These are phyloP conservation scores for Triops cancriformis DNA, from an alignment of 1,140 invertebrate species.

Conservation along the genomic window DNA sequence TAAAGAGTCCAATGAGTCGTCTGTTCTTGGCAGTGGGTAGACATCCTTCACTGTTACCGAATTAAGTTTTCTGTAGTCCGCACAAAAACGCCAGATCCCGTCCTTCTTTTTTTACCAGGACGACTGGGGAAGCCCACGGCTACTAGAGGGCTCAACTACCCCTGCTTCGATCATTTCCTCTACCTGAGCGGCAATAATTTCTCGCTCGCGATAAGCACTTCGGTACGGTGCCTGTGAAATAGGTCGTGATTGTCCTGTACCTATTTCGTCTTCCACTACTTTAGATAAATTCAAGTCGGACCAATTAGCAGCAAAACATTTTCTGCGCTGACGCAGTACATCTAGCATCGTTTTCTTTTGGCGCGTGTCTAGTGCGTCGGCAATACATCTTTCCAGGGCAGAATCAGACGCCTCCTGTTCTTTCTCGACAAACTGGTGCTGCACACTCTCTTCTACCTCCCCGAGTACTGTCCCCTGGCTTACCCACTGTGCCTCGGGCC, in stretches of 20 bases:
- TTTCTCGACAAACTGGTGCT: not conserved
- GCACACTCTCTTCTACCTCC: not conserved
- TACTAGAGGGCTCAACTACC: slow-evolving; percentile 14
- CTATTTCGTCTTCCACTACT: slow-evolving; percentile 34
- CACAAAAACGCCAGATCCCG: slow-evolving; percentile 36
- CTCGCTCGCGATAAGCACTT: not conserved
- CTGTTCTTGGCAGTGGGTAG: slow-evolving; percentile 16
- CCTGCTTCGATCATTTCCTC: slow-evolving; percentile 19
- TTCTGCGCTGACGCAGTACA: not conserved
- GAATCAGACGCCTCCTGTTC: not conserved
- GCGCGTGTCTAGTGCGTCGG: not conserved
- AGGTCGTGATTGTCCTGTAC: slow-evolving; percentile 32
- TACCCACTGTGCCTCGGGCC: not conserved
- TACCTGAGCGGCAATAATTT: not conserved
- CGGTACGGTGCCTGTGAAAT: slow-evolving; percentile 35
- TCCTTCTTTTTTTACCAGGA: slow-evolving; percentile 31
- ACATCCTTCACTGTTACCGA: slow-evolving; percentile 33
- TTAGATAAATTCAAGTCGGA: not conserved
- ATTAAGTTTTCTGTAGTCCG: slow-evolving; percentile 44
- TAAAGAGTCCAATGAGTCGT: slow-evolving; percentile 34
- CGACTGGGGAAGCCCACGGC: slow-evolving; percentile 16
- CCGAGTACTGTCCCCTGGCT: not conserved
- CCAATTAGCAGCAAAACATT: not conserved
- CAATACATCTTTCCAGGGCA: not conserved
- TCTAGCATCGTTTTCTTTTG: slow-evolving; percentile 6